These are phyloP conservation scores for Graphium colonna DNA, from an alignment of 2,888 invertebrate genomes.

Conservation along the genomic window DNA sequence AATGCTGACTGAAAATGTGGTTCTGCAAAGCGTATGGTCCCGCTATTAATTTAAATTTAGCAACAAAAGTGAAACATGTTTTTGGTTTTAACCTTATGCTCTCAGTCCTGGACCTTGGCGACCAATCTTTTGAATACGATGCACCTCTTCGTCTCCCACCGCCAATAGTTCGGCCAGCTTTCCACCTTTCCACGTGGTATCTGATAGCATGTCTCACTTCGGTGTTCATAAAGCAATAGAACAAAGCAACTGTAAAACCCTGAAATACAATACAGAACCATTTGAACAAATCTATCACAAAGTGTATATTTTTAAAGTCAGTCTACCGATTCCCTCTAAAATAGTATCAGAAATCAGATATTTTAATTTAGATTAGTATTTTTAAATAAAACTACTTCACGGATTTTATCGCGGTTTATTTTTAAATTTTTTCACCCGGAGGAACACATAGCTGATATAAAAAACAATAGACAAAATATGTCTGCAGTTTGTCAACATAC, in stretches of 20 bases:
- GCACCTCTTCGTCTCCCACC: slow-evolving; percentile 83
- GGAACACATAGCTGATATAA: no score
- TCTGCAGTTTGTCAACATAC: no score
- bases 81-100: slow-evolving; percentile 84
- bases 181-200: slow-evolving; percentile 91
- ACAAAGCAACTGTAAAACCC: slow-evolving; percentile 94
- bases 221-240: slow-evolving; percentile 96
- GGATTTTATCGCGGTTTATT: no score
- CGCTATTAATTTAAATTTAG: no score
- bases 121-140: slow-evolving; percentile 90
- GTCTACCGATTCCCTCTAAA: not conserved
- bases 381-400: no score
- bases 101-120: slow-evolving; percentile 88
- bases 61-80: no score
- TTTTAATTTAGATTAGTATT: no score
- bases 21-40: no score
- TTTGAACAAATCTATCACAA: not conserved
- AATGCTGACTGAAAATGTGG: not conserved
- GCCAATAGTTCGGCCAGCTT: slow-evolving; percentile 82
- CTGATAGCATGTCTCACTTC: slow-evolving; percentile 92
- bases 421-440: no score
- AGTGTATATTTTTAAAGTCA: not conserved
- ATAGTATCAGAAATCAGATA: not conserved
- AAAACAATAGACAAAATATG: no score
- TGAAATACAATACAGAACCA: slow-evolving; percentile 53